These are phyloP conservation scores for Erythrolamprus reginae DNA, from an alignment of 2,113 vertebrate species.

Conservation along the genomic window DNA sequence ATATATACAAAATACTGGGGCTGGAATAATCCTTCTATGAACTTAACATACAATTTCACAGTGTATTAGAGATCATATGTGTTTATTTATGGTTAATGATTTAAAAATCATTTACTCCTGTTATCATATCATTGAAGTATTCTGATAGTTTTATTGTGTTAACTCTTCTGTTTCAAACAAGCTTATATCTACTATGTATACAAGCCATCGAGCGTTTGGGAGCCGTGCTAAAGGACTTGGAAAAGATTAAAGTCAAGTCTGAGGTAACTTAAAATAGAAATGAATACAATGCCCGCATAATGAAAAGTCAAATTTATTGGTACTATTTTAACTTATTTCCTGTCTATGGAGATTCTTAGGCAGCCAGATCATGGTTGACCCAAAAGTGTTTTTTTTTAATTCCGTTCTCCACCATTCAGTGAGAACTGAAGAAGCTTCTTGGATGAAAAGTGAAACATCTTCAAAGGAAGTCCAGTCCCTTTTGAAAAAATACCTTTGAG, in stretches of 20 bases:
- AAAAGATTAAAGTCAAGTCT: slow-evolving; percentile 42
- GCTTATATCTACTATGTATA: slow-evolving; percentile 59
- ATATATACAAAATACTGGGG: neutral
- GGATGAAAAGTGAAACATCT: neutral
- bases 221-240: slow-evolving; percentile 56
- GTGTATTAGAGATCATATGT: neutral
- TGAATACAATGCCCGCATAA: neutral
- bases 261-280: slow-evolving; percentile 55
- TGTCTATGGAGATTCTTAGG: neutral
- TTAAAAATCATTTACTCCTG: neutral
- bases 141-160: neutral
- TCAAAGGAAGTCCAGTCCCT: neutral
- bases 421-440: neutral
- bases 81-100: neutral
- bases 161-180: slow-evolving; percentile 44
- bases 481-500: neutral
- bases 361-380: neutral
- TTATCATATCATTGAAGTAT: neutral
- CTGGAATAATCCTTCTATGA: neutral
- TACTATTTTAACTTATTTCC: neutral
- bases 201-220: slow-evolving; percentile 55
- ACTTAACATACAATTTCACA: neutral
- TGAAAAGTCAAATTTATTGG: neutral
- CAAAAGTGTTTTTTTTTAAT: neutral
- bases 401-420: neutral